Conservation (phyloP, 1,140 invertebrate species). For the Penaeus japonicus region DNA sequence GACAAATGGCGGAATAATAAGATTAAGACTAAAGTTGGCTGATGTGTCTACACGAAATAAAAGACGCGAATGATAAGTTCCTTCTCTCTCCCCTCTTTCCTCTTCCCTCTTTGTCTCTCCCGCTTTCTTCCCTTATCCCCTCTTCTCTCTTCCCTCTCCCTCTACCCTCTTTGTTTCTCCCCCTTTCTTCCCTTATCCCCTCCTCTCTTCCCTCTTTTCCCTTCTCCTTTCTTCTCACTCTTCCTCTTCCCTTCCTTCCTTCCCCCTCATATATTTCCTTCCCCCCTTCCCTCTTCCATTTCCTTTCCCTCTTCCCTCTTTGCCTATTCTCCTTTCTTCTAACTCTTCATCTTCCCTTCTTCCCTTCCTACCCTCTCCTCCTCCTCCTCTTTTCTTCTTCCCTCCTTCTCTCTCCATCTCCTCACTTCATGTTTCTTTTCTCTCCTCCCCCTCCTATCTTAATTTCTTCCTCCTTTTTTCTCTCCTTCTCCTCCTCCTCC, state of each 20-base stretch:
- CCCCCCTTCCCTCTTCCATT: no score
- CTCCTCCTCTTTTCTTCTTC: not conserved
- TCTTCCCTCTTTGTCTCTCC: not conserved
- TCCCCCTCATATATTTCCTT: no score
- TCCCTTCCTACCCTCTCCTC: not conserved
- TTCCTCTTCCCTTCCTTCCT: not conserved
- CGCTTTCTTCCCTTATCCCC: not conserved
- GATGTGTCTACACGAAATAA: not conserved
- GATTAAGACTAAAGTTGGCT: not conserved
- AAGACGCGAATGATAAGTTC: not conserved
- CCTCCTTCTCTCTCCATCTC: not conserved
- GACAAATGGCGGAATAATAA: no score
- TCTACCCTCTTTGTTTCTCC: no score
- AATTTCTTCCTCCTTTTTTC: not conserved
- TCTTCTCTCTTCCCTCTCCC: not conserved
- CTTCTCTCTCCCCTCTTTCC: not conserved
- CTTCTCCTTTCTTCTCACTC: no score
- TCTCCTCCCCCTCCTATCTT: not conserved
- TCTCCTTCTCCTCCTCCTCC: not conserved
- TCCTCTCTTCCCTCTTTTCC: no score
- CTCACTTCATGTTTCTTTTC: no score
- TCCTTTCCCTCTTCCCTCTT: no score
- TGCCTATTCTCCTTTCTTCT: no score
- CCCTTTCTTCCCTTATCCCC: no score
- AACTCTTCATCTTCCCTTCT: no score